A percentile compares a stretch with the other conserved stretches of the same genome.
Evolutionary conservation across 2,888 invertebrate genomes (phyloP).

Genomic region (Drosophila lacicola): DNA sequence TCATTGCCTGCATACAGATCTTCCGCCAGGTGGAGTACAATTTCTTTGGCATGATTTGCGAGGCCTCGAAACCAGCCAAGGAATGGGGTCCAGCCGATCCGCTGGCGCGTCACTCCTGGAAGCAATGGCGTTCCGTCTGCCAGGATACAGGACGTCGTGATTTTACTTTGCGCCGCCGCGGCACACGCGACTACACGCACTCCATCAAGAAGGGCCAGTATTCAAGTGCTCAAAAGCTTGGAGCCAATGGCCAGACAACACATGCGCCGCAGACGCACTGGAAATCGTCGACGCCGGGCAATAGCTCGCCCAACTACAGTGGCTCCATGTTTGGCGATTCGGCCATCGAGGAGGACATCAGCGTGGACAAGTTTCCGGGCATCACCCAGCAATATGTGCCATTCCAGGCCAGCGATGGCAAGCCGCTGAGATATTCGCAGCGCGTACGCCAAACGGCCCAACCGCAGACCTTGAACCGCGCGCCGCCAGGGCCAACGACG

Average conservation of each 20-base stretch:
- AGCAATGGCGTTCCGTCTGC: conserved; percentile 85
- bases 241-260: conserved; percentile 58
- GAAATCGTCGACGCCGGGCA: conserved; percentile 84
- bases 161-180: conserved; percentile 84
- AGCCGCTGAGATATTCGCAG: conserved; percentile 80
- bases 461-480: conserved; percentile 45
- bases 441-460: conserved; percentile 68
- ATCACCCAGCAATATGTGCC: conserved; percentile 82
- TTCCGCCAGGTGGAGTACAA: conserved; percentile 85
- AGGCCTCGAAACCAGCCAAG: conserved; percentile 85
- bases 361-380: conserved; percentile 84
- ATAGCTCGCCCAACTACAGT: conserved; percentile 85
- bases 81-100: conserved; percentile 86
- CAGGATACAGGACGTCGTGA: conserved; percentile 85
- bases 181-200: conserved; percentile 85
- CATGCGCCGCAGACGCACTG: conserved; percentile 75
- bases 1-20: conserved; percentile 84
- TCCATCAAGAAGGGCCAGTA: conserved; percentile 85
- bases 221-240: conserved; percentile 77
- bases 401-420: conserved; percentile 79
- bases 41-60: conserved; percentile 85
- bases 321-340: conserved; percentile 85
- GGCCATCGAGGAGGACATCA: conserved; percentile 85
- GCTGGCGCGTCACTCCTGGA: conserved; percentile 85
- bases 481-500: conserved; percentile 42